phyloP scores from a whole-genome alignment of 2,113 vertebrate genomes.

The Mastomys coucha region DNA sequence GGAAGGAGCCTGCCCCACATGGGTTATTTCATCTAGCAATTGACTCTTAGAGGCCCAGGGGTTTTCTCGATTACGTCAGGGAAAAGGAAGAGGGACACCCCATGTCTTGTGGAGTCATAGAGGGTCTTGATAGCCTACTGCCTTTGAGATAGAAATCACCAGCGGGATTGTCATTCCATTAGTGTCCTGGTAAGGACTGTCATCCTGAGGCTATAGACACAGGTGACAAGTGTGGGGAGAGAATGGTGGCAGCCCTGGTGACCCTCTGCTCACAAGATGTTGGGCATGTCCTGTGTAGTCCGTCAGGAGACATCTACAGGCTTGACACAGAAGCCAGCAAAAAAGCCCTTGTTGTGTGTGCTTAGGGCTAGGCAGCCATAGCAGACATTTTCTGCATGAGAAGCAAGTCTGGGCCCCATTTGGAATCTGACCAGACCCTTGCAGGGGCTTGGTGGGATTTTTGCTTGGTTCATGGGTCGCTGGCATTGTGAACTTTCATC shows the following conservation, averaged over 20 bases:
- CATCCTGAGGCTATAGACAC: neutral
- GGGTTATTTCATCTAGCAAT: neutral
- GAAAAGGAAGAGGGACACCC: neutral
- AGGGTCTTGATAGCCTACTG: neutral
- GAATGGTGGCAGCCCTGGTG: accelerated
- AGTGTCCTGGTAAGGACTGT: neutral
- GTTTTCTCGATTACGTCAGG: neutral
- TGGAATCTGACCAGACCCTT: neutral
- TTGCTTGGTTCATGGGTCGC: neutral
- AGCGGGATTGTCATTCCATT: neutral
- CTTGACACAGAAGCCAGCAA: neutral
- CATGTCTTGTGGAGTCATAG: neutral
- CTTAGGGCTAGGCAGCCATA: too few species aligned
- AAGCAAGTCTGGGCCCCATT: neutral
- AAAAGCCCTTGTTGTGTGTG: neutral
- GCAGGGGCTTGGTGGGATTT: neutral
- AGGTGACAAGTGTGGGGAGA: neutral
- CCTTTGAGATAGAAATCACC: neutral
- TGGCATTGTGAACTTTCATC: neutral
- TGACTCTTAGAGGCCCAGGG: neutral
- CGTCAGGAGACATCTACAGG: too few species aligned
- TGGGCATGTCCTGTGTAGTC: too few species aligned
- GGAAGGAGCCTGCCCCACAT: neutral
- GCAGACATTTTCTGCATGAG: neutral
- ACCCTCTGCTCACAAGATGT: neutral